These are phyloP conservation scores for Hyphantria cunea DNA, from an alignment of 1,140 invertebrate species.

Conservation along the genomic window DNA sequence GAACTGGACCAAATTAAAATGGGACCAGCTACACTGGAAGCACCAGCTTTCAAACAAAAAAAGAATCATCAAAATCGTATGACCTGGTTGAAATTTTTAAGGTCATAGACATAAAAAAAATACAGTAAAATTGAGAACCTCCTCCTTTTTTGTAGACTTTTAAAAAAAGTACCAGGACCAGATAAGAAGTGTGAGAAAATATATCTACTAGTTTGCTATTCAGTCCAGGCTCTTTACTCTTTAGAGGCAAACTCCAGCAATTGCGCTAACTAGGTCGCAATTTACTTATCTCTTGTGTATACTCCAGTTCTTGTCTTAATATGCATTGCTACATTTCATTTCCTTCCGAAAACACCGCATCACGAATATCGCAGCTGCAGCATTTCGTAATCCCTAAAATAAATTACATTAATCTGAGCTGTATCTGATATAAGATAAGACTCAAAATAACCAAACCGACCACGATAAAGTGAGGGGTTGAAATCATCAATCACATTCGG, in stretches of 20 bases:
- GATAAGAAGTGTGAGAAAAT: background rate
- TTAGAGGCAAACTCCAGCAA: constrained; percentile 32
- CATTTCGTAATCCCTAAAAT: constrained; percentile 4
- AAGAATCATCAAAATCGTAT: too few relatives aligned
- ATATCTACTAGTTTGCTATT: constrained; percentile 29
- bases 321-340: constrained; percentile 28
- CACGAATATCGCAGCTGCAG: constrained; percentile 19
- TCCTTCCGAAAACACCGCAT: constrained; percentile 13
- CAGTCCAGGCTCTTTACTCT: constrained; percentile 22
- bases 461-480: constrained; percentile 45
- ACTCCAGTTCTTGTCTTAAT: constrained; percentile 24
- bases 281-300: constrained; percentile 29
- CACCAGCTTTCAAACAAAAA: too few relatives aligned
- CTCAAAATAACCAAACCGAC: constrained; percentile 12
- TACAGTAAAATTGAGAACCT: too few relatives aligned
- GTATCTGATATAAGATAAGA: constrained; percentile 13
- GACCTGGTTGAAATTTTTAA: too few relatives aligned
- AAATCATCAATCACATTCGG: constrained; percentile 50
- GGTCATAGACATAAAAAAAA: too few relatives aligned
- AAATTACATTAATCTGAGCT: background rate
- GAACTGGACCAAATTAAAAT: too few relatives aligned
- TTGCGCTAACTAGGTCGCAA: constrained; percentile 31
- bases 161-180: too few relatives aligned
- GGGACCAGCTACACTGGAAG: too few relatives aligned
- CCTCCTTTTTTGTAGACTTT: too few relatives aligned